These are phyloP conservation scores for Laupala kohalensis DNA, from an alignment of 1,140 invertebrate species.

Conservation along the genomic window DNA sequence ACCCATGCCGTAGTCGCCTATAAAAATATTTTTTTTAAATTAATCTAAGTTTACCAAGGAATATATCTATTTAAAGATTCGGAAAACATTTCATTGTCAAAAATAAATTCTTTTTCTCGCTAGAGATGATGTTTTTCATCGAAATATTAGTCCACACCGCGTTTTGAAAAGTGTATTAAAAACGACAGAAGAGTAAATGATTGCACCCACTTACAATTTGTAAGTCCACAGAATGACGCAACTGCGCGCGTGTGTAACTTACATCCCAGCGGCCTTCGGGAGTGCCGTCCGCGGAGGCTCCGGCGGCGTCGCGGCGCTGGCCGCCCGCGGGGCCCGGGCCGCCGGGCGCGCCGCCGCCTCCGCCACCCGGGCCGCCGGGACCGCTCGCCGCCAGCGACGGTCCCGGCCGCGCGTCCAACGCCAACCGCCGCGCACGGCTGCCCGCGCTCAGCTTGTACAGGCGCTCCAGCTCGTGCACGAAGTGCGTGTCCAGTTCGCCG, in stretches of 20 bases:
- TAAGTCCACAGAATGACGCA: too few species aligned
- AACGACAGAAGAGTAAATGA: too few species aligned
- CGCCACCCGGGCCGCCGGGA: slow-evolving; percentile 25
- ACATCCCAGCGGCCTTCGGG: slow-evolving; percentile 65
- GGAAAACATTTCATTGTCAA: too few species aligned
- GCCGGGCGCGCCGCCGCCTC: slow-evolving; percentile 18
- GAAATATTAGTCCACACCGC: too few species aligned
- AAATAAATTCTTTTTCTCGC: too few species aligned
- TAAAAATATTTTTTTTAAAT: too few species aligned
- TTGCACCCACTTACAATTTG: too few species aligned
- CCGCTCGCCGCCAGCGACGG: slow-evolving; percentile 26
- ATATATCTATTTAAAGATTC: too few species aligned
- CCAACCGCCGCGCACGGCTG: slow-evolving; percentile 26
- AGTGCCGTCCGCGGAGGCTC: slow-evolving; percentile 35
- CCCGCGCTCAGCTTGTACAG: slow-evolving; percentile 46
- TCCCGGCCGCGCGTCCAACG: slow-evolving; percentile 20
- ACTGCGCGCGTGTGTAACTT: slow-evolving; percentile 14
- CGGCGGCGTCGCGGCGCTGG: slow-evolving; percentile 32
- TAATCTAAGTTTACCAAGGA: too few species aligned
- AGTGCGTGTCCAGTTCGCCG: slow-evolving; percentile 61
- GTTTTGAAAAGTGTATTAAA: too few species aligned
- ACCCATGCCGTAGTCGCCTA: too few species aligned
- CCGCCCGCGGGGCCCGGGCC: slow-evolving; percentile 27
- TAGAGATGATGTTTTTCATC: too few species aligned
- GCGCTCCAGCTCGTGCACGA: slow-evolving; percentile 59